phyloP scores from a whole-genome alignment of 2,113 vertebrate species.

The Bujurquina vittata region DNA sequence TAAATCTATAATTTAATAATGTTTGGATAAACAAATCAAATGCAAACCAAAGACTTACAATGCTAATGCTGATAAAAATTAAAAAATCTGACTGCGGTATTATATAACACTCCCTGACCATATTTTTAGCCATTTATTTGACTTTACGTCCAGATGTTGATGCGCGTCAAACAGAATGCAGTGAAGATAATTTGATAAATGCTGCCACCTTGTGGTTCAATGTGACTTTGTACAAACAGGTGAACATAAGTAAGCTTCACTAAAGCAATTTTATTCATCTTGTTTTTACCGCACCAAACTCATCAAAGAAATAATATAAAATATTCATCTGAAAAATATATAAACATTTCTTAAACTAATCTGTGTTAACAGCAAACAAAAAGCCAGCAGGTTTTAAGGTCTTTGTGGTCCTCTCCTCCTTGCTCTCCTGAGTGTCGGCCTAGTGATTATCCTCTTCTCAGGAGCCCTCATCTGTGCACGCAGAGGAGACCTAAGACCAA shows the following conservation, averaged over 20 bases:
- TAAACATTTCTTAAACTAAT: neutral
- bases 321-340: slow-evolving; percentile 2
- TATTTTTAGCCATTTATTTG: neutral
- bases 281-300: neutral
- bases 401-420: slow-evolving; percentile 46
- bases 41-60: neutral
- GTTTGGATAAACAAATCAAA: neutral
- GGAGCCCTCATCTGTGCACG: slow-evolving; percentile 33
- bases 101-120: neutral
- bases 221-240: neutral
- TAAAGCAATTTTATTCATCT: neutral
- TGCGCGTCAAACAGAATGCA: neutral
- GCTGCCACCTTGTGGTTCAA: slow-evolving; percentile 49
- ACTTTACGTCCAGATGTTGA: neutral
- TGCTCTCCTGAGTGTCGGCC: slow-evolving; percentile 22
- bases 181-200: slow-evolving; percentile 26
- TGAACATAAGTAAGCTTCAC: neutral
- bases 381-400: slow-evolving; percentile 20
- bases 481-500: slow-evolving; percentile 37
- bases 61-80: neutral
- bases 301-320: neutral
- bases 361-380: neutral
- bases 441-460: neutral
- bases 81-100: neutral
- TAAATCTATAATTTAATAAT: slow-evolving; percentile 2